Percentiles rank a stretch among this genome's conserved stretches.
phyloP scores from a whole-genome alignment of 64 coral and sea anemone genomes.

The Montipora sp. region DNA sequence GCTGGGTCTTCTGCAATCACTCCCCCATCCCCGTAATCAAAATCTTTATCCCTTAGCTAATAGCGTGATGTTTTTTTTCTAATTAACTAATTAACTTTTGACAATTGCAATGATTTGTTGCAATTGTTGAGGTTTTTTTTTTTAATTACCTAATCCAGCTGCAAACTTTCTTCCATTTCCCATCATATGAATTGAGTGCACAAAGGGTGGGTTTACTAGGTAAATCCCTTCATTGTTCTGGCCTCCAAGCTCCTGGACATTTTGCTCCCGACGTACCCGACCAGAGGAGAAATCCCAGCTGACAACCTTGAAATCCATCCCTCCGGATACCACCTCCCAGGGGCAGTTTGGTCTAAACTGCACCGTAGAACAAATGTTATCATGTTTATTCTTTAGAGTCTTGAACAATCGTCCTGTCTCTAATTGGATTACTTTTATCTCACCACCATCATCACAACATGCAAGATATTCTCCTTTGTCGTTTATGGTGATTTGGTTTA shows the following conservation, averaged over 20 bases:
- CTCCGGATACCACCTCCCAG: constrained; percentile 86
- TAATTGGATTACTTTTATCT: constrained; percentile 86
- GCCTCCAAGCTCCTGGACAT: constrained; percentile 60
- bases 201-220: constrained; percentile 90
- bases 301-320: constrained; percentile 86
- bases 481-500: constrained; percentile 85
- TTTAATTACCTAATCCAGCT: constrained; percentile 77
- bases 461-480: constrained; percentile 81
- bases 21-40: too few relatives aligned
- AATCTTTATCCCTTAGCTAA: too few relatives aligned
- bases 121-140: background rate
- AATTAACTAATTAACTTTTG: too few relatives aligned
- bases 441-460: constrained; percentile 86
- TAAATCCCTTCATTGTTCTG: constrained; percentile 25
- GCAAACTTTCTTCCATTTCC: constrained; percentile 83
- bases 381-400: constrained; percentile 67
- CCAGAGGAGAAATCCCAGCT: constrained; percentile 95
- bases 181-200: constrained; percentile 85
- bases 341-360: constrained; percentile 83
- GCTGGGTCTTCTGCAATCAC: too few relatives aligned
- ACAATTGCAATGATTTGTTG: too few relatives aligned
- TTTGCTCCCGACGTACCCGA: constrained; percentile 45
- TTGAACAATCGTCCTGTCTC: constrained; percentile 77
- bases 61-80: too few relatives aligned
- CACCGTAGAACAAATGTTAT: constrained; percentile 86